phyloP scores from a whole-genome alignment of 2,113 vertebrate genomes.

The Nesogale talazaci region DNA sequence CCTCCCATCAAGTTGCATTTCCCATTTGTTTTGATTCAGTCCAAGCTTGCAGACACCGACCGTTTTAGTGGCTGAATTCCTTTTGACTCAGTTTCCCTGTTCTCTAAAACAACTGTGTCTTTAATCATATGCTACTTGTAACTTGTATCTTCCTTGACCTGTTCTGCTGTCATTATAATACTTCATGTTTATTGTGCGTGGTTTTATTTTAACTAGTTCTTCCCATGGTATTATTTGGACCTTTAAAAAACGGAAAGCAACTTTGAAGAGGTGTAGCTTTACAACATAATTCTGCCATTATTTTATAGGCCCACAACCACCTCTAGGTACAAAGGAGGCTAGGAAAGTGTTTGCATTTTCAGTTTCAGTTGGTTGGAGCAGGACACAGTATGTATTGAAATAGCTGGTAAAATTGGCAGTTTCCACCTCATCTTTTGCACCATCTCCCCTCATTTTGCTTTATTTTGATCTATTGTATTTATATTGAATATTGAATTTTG shows the following conservation, averaged over 20 bases:
- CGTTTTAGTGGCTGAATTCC: neutral
- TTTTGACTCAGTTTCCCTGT: neutral
- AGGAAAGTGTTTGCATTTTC: neutral
- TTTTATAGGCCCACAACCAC: neutral
- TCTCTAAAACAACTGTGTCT: too few species aligned
- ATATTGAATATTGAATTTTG: neutral
- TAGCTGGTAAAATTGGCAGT: neutral
- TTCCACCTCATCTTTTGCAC: fast-evolving
- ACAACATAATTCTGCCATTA: neutral
- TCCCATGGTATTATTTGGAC: neutral
- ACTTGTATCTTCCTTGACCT: neutral
- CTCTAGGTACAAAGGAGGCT: fast-evolving
- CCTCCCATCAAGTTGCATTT: neutral
- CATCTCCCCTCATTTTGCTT: too few species aligned
- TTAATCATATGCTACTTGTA: neutral
- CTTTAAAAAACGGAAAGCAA: neutral
- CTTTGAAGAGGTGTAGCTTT: too few species aligned
- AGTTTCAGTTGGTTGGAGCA: neutral
- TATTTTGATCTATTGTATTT: neutral
- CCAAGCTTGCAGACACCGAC: neutral
- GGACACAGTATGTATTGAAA: neutral
- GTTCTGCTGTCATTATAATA: neutral
- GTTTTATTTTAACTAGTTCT: neutral
- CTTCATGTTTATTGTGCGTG: too few species aligned
- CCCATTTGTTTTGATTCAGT: neutral